Base-by-base conservation (phyloP, 1,140 invertebrate genomes). In the Protaetia brevitarsis region DNA sequence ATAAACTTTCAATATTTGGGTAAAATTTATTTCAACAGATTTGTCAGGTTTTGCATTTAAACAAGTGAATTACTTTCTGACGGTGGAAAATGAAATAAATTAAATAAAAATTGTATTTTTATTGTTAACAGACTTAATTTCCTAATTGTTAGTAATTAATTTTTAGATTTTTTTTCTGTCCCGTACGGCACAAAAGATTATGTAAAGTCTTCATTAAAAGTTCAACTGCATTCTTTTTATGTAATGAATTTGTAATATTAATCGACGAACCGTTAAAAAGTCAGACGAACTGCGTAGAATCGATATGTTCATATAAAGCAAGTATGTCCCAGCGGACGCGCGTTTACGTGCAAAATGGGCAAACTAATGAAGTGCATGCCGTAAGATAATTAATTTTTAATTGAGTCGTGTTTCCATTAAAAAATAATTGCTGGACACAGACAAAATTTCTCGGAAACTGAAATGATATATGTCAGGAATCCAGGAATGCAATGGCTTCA, bases 341-440 rank as follows among this genome's bases (percentile, higher is more conserved):
- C 34, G 16, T 37, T 13, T 45, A 45, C 41, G 16, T 5, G 41
- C 41, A 19, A 45, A 45, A 45, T 45, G 41, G 23, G 16, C 41
- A 45, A 45, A 45, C 23, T 45, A 45, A 45, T 45, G 23, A 45
- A 45, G 23, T 45, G 41, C 41, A 45, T 45, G 23, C 41, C 23
- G 41, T 45, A 45, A 45, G 41, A 21, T 45, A 45, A 45, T 45
- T 45, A 45, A 45, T 45, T 45, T 45, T 45, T 45, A 45, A 45
- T 45, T 45, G 41, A 45, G 41, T 45, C 41, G 23, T 45, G 41
- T 45, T 45, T 21, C 41, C 41, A 45, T 45, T 45, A 45, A 45
- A 45, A 45, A 45, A 45, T 45, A 45, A 45, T 45, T 45, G 41
- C 41, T 21, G 1, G 13, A 21, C 8, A 7, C 41, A 21, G 16